A percentile compares a stretch with the other conserved stretches of the same genome.
Evolutionary conservation across 2,113 vertebrate species (phyloP).

Genomic region (Ammodytes dubius): DNA sequence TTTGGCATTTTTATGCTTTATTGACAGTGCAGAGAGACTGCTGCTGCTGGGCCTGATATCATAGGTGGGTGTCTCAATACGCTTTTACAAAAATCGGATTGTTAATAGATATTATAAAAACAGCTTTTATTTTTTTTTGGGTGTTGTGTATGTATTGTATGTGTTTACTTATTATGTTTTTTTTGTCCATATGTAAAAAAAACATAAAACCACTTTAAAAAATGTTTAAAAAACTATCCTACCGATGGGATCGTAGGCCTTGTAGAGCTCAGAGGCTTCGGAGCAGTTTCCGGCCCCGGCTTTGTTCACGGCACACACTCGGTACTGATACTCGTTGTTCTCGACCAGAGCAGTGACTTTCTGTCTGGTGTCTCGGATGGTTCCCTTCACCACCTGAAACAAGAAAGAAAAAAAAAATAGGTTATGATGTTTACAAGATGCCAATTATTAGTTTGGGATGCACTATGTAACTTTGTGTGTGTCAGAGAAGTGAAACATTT

Average conservation of each 20-base stretch:
- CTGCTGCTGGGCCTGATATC: no score
- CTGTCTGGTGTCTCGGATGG: constrained; percentile 96
- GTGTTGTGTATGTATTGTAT: no score
- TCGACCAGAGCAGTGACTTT: constrained; percentile 92
- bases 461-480: no score
- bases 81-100: no score
- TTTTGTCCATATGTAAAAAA: no score
- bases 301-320: constrained; percentile 95
- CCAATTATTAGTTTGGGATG: background rate
- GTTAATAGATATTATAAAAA: no score
- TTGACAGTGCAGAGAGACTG: no score
- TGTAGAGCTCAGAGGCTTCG: constrained; percentile 94
- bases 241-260: constrained; percentile 95
- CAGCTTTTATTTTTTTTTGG: no score
- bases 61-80: no score
- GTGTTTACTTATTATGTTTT: no score
- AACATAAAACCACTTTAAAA: background rate
- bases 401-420: constrained; percentile 14
- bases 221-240: constrained; percentile 65
- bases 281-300: constrained; percentile 96
- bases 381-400: constrained; percentile 90
- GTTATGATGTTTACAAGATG: background rate
- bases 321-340: constrained; percentile 93
- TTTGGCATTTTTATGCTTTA: no score
- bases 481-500: no score